Conservation (phyloP, 2,888 invertebrate genomes). For the Ornithoptera priamus region DNA sequence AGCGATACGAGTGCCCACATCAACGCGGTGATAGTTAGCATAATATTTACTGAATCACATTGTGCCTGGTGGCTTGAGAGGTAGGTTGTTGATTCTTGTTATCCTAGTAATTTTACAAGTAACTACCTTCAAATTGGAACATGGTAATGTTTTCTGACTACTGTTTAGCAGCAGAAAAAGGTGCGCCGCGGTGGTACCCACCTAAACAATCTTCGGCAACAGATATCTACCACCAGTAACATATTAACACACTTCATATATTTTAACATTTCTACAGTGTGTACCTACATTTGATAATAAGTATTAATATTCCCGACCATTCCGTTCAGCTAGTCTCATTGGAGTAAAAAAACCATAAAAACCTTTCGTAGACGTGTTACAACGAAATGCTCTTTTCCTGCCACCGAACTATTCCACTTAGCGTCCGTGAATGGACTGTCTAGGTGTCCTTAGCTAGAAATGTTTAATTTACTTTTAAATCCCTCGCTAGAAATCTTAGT, state of each 20-base stretch:
- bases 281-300: background rate
- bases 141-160: too few relatives aligned
- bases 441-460: constrained; percentile 25
- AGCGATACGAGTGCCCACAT: too few relatives aligned
- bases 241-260: background rate
- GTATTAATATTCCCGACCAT: constrained; percentile 50
- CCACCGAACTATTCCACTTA: constrained; percentile 51
- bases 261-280: background rate
- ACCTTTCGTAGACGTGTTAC: constrained; percentile 66
- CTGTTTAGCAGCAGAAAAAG: too few relatives aligned
- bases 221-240: background rate
- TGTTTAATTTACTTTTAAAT: constrained; percentile 33
- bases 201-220: too few relatives aligned
- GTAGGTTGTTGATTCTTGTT: too few relatives aligned
- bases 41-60: too few relatives aligned
- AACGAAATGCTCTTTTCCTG: constrained; percentile 68
- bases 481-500: constrained; percentile 2
- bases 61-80: too few relatives aligned
- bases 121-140: too few relatives aligned
- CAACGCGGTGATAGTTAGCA: too few relatives aligned
- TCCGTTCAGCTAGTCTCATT: constrained; percentile 30
- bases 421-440: constrained; percentile 43
- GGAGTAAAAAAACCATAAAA: constrained; percentile 59
- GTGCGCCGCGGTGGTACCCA: too few relatives aligned
- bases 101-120: too few relatives aligned